phyloP scores from a whole-genome alignment of 2,113 vertebrate species.

The Erinaceus europaeus region DNA sequence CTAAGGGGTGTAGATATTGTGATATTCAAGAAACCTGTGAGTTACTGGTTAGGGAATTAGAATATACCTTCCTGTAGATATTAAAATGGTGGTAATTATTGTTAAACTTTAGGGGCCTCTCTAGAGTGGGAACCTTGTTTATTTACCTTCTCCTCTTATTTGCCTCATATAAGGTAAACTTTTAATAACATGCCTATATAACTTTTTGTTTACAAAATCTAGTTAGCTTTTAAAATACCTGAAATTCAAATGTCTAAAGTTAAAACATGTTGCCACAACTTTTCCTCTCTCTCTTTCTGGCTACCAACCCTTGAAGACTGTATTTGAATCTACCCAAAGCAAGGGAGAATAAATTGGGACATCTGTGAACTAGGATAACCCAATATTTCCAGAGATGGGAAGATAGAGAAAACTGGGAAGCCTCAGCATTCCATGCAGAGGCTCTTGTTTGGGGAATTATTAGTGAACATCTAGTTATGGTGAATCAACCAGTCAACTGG shows the following conservation, averaged over 20 bases:
- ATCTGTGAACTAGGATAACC: not conserved
- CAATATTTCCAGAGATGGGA: not conserved
- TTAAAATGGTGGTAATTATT: conserved; percentile 4
- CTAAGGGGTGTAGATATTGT: not conserved
- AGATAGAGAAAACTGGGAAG: not conserved
- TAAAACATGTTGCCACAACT: no score
- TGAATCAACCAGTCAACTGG: not conserved
- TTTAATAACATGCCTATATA: no score
- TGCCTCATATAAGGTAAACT: not conserved
- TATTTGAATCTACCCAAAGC: not conserved
- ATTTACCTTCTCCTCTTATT: not conserved
- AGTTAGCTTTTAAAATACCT: no score
- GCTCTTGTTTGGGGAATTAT: not conserved
- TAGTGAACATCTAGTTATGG: not conserved
- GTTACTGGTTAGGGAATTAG: not conserved
- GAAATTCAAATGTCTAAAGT: no score
- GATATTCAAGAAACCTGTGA: not conserved
- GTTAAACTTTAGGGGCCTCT: not conserved
- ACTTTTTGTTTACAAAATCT: no score
- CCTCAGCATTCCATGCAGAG: not conserved
- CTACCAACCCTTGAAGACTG: not conserved
- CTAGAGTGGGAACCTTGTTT: not conserved
- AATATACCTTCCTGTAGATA: not conserved
- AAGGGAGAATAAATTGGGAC: not conserved
- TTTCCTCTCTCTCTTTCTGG: not conserved